Base-by-base conservation (phyloP, 2,888 invertebrate species). In the Pilophorus perplexus region DNA sequence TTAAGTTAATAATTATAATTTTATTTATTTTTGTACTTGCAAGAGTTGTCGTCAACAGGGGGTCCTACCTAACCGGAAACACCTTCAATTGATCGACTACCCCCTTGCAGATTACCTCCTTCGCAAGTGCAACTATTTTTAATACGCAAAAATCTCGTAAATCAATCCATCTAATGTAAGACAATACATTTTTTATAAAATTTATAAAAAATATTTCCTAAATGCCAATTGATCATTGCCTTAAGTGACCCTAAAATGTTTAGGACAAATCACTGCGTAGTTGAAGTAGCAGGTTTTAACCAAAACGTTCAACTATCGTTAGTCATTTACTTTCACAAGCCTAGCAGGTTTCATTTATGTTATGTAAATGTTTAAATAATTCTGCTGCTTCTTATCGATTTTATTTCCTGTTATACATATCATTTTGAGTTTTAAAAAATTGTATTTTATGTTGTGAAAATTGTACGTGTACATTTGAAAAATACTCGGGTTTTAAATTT, bases 291-390 rank as follows among this genome's bases (percentile, higher is more conserved):
- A n/a, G n/a, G n/a, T 16, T 42, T 59, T 20, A 42, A 38, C n/a
- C n/a, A n/a, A 42, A 42, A 25, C 22, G 8, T 40, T 59, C 59
- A 42, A 42, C 40, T 52, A 16, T 52, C 52, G 52, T 50, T 18
- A 52, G 28, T 42, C 44, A 10, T 5, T 2, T 33, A 20, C 14
- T 25, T 62, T 23, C 14, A 23, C 18, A 16, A 6, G 38, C 10
- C 18, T 12, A 66, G 68, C 68, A 68, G 68, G 62, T 62, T 66
- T 68, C 68, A 68, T 68, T 66, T 68, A 68, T 68, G 62, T 67
- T 67, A 28, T 55, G 66, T 68, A 68, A 68, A 68, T 68, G 68
- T 68, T 67, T 64, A 68, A n/a, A n/a, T 64, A 62, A 46, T 27
- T 68, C 68, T 68, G 68, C 68, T 55, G 62, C 68, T 64, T 66